Evolutionary conservation across 2,888 invertebrate genomes (phyloP).

Genomic region (Cheilosia vulpina): DNA sequence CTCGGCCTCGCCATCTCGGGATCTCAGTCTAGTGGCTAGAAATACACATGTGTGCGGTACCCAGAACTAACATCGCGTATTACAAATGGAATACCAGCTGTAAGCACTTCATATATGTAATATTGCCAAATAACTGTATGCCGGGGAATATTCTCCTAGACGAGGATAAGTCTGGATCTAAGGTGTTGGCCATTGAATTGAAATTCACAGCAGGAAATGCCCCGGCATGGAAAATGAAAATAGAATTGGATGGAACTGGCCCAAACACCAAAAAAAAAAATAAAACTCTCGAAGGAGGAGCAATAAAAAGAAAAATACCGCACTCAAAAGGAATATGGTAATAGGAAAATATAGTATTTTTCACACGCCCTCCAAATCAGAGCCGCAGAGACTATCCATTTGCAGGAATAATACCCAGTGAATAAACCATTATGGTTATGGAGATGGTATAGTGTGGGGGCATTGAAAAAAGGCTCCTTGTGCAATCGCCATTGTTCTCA

Average conservation of each 20-base stretch:
- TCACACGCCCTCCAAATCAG: slow-evolving; percentile 74
- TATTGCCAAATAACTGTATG: slow-evolving; percentile 39
- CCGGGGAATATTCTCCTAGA: slow-evolving; percentile 25
- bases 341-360: slow-evolving; percentile 71
- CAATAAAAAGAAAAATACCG: slow-evolving; percentile 5
- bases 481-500: slow-evolving; percentile 64
- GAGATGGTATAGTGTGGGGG: slow-evolving; percentile 16
- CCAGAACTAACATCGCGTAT: slow-evolving; percentile 39
- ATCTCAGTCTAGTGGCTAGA: slow-evolving; percentile 1
- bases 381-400: slow-evolving; percentile 73
- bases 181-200: slow-evolving; percentile 63
- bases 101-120: slow-evolving; percentile 61
- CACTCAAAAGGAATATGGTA: slow-evolving; percentile 71
- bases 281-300: slow-evolving; percentile 14
- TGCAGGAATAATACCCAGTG: slow-evolving; percentile 72
- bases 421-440: slow-evolving; percentile 73
- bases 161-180: slow-evolving; percentile 27
- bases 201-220: slow-evolving; percentile 69
- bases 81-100: slow-evolving; percentile 45
- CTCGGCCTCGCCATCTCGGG: no score
- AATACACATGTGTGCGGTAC: slow-evolving; percentile 42
- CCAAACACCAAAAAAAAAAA: slow-evolving; percentile 13
- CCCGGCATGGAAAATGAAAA: slow-evolving; percentile 67
- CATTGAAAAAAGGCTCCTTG: slow-evolving; percentile 29
- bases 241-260: slow-evolving; percentile 46